Evolutionary conservation across 2,113 vertebrate species (phyloP).

Genomic region (Pseudolaguvia tuberculata): DNA sequence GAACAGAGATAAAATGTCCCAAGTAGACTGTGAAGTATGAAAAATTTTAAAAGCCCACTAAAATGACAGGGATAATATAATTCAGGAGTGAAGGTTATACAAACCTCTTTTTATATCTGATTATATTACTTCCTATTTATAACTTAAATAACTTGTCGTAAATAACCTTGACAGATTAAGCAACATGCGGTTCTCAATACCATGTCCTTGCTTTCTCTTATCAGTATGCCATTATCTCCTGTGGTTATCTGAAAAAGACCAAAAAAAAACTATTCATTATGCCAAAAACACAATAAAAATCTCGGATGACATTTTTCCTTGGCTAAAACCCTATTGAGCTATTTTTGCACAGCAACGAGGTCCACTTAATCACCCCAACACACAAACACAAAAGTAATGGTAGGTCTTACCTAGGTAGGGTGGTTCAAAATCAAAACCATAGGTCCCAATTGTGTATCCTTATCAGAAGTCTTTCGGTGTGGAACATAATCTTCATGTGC

Average conservation of each 20-base stretch:
- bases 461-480: no score
- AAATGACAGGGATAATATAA: constrained; percentile 5
- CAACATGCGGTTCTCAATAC: constrained; percentile 18
- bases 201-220: constrained; percentile 27
- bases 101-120: constrained; percentile 12
- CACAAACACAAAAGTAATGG: not conserved
- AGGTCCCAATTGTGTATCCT: no score
- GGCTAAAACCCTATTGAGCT: constrained; percentile 20
- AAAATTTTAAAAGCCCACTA: not conserved
- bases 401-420: no score
- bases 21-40: not conserved
- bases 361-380: constrained; percentile 9
- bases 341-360: constrained; percentile 19
- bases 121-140: constrained; percentile 24
- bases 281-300: constrained; percentile 39
- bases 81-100: constrained; percentile 22
- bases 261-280: constrained; percentile 16
- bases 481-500: no score
- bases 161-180: constrained; percentile 25
- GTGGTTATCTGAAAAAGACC: constrained; percentile 6
- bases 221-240: constrained; percentile 33
- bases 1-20: not conserved
- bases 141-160: not conserved
- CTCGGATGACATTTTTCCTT: constrained; percentile 3
- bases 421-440: no score